phyloP scores from a whole-genome alignment of 2,113 vertebrate genomes.

The Pagrus major region DNA sequence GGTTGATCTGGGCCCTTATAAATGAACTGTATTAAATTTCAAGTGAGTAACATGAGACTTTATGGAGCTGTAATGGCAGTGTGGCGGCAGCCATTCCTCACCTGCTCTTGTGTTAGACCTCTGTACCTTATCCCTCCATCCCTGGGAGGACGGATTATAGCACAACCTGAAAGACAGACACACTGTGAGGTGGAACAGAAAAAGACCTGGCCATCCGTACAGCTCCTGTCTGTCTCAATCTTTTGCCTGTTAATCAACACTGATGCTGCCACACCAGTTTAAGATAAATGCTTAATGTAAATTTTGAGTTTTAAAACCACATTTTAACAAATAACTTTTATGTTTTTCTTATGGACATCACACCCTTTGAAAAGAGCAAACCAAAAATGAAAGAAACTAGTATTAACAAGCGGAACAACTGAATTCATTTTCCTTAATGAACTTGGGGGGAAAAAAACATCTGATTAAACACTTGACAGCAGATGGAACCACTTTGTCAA shows the following conservation, averaged over 20 bases:
- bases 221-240: background rate
- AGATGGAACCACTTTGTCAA: too few relatives aligned
- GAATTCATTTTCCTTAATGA: too few relatives aligned
- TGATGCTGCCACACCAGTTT: background rate
- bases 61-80: background rate
- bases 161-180: conserved; percentile 82
- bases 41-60: background rate
- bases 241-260: background rate
- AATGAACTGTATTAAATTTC: background rate
- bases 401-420: too few relatives aligned
- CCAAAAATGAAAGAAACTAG: background rate
- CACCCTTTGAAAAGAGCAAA: background rate
- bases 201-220: background rate
- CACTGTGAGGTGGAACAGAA: conserved; percentile 2
- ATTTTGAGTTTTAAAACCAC: background rate
- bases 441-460: too few relatives aligned
- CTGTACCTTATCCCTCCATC: conserved; percentile 92
- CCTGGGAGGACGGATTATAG: conserved; percentile 90
- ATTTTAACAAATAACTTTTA: background rate
- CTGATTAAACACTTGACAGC: too few relatives aligned
- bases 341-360: background rate
- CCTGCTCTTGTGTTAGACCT: conserved; percentile 91
- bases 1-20: background rate
- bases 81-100: conserved; percentile 52
- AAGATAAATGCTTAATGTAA: background rate